These are phyloP conservation scores for Lophura nycthemera DNA, from an alignment of 2,113 vertebrate genomes.

Conservation along the genomic window DNA sequence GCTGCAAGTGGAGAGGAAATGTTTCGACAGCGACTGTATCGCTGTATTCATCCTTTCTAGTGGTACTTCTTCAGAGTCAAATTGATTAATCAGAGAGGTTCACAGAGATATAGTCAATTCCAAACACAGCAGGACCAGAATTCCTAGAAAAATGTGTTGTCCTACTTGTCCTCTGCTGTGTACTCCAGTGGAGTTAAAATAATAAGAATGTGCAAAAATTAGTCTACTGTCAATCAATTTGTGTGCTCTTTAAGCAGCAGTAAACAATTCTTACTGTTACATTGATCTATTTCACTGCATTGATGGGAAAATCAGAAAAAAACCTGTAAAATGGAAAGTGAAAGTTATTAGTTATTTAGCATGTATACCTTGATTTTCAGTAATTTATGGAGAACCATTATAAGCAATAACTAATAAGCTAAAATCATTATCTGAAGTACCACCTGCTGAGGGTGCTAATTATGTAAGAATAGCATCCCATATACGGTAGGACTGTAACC, in stretches of 20 bases:
- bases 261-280: constrained; percentile 10
- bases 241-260: not conserved
- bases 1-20: constrained; percentile 32
- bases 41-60: not conserved
- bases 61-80: constrained; percentile 47
- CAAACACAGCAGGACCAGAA: constrained; percentile 51
- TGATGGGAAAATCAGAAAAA: not conserved
- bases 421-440: constrained; percentile 16
- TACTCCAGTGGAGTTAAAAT: constrained; percentile 18
- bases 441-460: constrained; percentile 52
- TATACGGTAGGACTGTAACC: not conserved
- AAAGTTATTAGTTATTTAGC: not conserved
- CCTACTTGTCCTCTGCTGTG: constrained; percentile 38
- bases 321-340: not conserved
- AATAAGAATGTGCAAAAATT: not conserved
- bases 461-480: constrained; percentile 44
- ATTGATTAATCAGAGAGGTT: constrained; percentile 76
- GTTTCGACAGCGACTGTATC: not conserved
- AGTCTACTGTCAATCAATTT: not conserved
- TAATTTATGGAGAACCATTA: not conserved
- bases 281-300: not conserved
- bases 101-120: constrained; percentile 68
- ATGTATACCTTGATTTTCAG: not conserved
- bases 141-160: constrained; percentile 32
- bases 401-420: constrained; percentile 40